Percentiles rank a stretch among this genome's conserved stretches.
These are phyloP conservation scores for Sinocyclocheilus anophthalmus DNA, from an alignment of 2,113 vertebrate genomes.

Conservation along the genomic window DNA sequence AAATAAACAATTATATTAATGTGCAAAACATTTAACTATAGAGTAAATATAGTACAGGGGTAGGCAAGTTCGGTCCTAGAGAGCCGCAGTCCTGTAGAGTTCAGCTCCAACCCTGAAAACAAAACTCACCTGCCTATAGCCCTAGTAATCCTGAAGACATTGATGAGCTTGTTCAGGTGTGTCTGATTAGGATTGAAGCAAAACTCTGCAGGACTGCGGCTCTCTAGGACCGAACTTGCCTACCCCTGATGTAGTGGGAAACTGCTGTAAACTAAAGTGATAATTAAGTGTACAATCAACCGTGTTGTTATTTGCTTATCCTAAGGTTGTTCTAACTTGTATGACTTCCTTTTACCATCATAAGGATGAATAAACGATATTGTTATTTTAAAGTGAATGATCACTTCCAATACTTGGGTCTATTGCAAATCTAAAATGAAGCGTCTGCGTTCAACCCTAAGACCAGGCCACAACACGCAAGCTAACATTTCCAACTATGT, in stretches of 20 bases:
- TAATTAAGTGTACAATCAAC: not conserved
- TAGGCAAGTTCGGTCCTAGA: too few relatives aligned
- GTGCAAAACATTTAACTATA: not conserved
- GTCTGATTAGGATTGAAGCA: too few relatives aligned
- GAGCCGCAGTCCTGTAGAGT: too few relatives aligned
- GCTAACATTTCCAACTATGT: not conserved
- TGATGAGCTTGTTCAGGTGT: too few relatives aligned
- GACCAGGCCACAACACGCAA: slow-evolving; percentile 1
- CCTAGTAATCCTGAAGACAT: too few relatives aligned
- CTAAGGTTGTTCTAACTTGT: not conserved
- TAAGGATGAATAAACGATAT: not conserved
- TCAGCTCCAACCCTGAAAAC: too few relatives aligned
- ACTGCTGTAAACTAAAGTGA: not conserved
- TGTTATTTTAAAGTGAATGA: not conserved
- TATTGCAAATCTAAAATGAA: not conserved
- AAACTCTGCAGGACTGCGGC: too few relatives aligned
- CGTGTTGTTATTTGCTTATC: not conserved
- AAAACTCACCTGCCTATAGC: too few relatives aligned
- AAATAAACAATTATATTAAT: too few relatives aligned
- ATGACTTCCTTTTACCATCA: not conserved
- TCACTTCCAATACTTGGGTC: not conserved
- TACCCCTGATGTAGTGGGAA: not conserved
- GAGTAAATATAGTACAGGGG: too few relatives aligned
- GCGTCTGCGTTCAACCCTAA: not conserved
- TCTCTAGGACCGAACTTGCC: too few relatives aligned